Evolutionary conservation across 2,113 vertebrate genomes (phyloP), one percentile per base, ranked within the genome.

Genomic region (Himantopus leucocephalus): DNA sequence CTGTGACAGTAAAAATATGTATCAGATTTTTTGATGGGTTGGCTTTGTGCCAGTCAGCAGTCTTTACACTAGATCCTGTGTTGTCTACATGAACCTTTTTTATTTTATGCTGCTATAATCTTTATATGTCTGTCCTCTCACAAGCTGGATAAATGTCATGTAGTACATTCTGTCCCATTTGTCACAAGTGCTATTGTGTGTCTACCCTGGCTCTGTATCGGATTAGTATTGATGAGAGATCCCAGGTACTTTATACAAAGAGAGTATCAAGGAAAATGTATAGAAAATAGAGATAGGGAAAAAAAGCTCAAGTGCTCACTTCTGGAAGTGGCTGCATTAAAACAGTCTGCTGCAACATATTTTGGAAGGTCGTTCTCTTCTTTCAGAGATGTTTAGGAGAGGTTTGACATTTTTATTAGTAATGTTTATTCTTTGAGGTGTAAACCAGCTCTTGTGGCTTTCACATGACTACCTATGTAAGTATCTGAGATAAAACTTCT

Each of bases 391-490:
- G 20, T 90, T 94, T 95, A 45, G 60, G 83, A 94, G 53, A 58
- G 14, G 8, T 79, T 81, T 87, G 91, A 70, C 70, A 5, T 92
- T 94, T 92, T 88, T 72, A 37, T 92, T 91, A 60, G 22, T 53
- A 91, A 90, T 93, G 53, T 89, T 92, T 95, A 70, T 87, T 75
- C 30, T 84, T 72, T 90, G 77, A 81, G 56, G 88, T 77, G 56
- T 82, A 94, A 94, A 92, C 53, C 74, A 93, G 85, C 78, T 88
- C 45, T 76, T 95, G 63, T 90, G 87, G 50, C 73, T 94, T 85
- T 85, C 32, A 85, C 21, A 26, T 66, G 66, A 82, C 68, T 73
- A 60, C 47, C 47, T 64, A 8, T 32, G 3, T 29, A 55, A 84
- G 17, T 34, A 85, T 76, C 48, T 47, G 48, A 76, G 29, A 56